A percentile compares a stretch with the other conserved stretches of the same genome.
phyloP scores from a whole-genome alignment of 1,140 invertebrate genomes.

The Drosophila albomicans region DNA sequence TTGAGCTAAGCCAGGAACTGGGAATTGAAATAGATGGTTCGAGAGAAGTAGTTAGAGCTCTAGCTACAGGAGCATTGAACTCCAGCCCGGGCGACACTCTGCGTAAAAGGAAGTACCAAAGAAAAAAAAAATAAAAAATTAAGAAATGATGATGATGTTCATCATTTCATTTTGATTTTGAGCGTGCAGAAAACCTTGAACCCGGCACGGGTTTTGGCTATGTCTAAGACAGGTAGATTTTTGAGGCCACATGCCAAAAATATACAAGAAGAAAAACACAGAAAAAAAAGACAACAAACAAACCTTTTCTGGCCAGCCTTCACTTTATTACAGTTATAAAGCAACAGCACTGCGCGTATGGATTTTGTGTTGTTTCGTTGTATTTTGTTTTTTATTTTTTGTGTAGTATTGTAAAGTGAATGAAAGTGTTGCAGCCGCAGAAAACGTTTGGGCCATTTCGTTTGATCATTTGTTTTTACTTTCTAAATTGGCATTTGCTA shows the following conservation, averaged over 20 bases:
- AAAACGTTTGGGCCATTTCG: conserved; percentile 61
- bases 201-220: conserved; percentile 39
- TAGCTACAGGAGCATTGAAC: conserved; percentile 53
- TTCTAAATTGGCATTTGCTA: conserved; percentile 82
- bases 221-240: conserved; percentile 45
- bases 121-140: conserved; percentile 31
- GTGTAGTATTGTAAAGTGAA: conserved; percentile 53
- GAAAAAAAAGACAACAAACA: not conserved
- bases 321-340: conserved; percentile 79
- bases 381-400: not conserved
- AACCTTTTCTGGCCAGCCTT: conserved; percentile 44
- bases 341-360: conserved; percentile 30
- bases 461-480: conserved; percentile 79
- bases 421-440: conserved; percentile 66
- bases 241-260: conserved; percentile 17
- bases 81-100: conserved; percentile 5
- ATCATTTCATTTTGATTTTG: conserved; percentile 2
- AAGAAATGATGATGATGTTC: conserved; percentile 4
- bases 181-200: conserved; percentile 66
- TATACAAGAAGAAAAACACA: not conserved
- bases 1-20: conserved; percentile 5
- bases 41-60: not conserved
- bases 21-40: not conserved
- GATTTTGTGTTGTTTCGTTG: not conserved
- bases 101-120: conserved; percentile 55